These are phyloP conservation scores for Cepaea hortensis DNA, from an alignment of 2,888 invertebrate species.

Conservation along the genomic window DNA sequence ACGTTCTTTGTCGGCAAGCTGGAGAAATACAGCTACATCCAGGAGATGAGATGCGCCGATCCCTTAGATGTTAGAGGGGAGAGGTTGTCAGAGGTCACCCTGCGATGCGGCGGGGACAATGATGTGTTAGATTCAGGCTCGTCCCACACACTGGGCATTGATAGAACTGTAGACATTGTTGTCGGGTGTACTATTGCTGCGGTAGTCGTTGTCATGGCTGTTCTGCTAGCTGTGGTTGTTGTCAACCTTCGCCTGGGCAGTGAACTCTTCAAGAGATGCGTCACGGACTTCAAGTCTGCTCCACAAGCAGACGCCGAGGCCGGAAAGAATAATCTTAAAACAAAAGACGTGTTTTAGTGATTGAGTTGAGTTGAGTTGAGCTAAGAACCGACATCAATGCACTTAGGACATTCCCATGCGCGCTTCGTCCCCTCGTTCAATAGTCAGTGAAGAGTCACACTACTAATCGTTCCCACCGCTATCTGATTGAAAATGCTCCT, in stretches of 20 bases:
- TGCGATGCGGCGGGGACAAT: background rate
- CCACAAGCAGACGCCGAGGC: too few species aligned
- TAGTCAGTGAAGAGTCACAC: too few species aligned
- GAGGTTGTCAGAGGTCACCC: background rate
- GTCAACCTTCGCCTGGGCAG: background rate
- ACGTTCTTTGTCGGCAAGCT: background rate
- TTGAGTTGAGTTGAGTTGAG: too few species aligned
- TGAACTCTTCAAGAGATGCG: too few species aligned
- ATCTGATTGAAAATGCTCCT: too few species aligned
- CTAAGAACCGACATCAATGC: too few species aligned
- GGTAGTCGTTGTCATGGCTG: background rate
- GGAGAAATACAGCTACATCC: constrained; percentile 12
- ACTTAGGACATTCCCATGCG: too few species aligned
- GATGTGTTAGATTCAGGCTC: background rate
- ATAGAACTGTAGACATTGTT: background rate
- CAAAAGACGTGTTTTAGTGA: too few species aligned
- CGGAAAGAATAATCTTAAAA: too few species aligned
- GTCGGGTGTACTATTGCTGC: background rate
- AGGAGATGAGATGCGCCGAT: background rate
- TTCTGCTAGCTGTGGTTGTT: background rate
- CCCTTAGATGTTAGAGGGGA: constrained; percentile 7
- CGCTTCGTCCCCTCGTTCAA: too few species aligned
- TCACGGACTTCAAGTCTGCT: too few species aligned
- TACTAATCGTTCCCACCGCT: too few species aligned
- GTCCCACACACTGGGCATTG: background rate